These are phyloP conservation scores for Australoheros facetus DNA, from an alignment of 2,797 vertebrate genomes.

Conservation along the genomic window DNA sequence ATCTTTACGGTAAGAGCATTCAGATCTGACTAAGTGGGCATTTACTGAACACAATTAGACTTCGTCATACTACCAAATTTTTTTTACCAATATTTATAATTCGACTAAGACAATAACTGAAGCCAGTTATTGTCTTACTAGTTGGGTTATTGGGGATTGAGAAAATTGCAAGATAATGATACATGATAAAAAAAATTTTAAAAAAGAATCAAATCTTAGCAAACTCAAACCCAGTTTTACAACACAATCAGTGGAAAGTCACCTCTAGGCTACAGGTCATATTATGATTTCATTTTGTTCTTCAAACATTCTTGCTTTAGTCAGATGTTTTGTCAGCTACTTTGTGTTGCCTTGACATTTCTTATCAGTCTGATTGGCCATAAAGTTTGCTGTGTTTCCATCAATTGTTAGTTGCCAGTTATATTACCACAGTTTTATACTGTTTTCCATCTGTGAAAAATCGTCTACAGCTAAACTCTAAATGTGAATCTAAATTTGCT, in stretches of 20 bases:
- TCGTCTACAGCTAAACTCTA: neutral
- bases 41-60: slow-evolving; percentile 55
- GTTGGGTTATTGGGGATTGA: neutral
- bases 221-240: neutral
- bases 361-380: neutral
- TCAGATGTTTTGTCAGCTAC: too few relatives aligned
- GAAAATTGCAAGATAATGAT: neutral
- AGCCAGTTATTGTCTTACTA: neutral
- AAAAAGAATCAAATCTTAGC: fast-evolving
- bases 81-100: slow-evolving; percentile 37
- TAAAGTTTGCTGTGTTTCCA: neutral
- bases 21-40: slow-evolving; percentile 60
- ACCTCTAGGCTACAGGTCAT: neutral
- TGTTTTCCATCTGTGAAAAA: neutral
- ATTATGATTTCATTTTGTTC: neutral
- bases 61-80: slow-evolving; percentile 24
- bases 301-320: neutral
- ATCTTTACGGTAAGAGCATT: slow-evolving; percentile 59
- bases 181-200: too few relatives aligned
- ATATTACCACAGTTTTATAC: neutral
- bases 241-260: too few relatives aligned
- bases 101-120: neutral
- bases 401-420: neutral
- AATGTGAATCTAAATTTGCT: neutral
- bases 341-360: neutral